These are phyloP conservation scores for Notocelia uddmanniana DNA, from an alignment of 2,888 invertebrate genomes.

Conservation along the genomic window DNA sequence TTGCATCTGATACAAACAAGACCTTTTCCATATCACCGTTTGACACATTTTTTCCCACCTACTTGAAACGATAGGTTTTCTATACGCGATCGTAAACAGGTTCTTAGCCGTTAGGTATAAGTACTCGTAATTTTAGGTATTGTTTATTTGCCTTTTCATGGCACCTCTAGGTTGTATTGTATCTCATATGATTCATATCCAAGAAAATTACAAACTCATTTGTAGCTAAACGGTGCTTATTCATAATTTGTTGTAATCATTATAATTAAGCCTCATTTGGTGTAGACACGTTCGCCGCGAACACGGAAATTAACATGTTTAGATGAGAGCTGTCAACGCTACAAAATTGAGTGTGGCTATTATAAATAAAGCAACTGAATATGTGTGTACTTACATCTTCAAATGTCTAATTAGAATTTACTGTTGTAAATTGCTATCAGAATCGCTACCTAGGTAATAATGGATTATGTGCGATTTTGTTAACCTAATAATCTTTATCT, in stretches of 20 bases:
- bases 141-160: not conserved
- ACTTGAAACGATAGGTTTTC: not conserved
- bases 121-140: too few species aligned
- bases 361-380: constrained; percentile 24
- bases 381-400: constrained; percentile 7
- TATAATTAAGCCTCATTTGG: constrained; percentile 26
- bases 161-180: too few species aligned
- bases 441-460: too few species aligned
- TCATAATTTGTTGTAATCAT: constrained; percentile 27
- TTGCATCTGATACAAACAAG: constrained; percentile 70
- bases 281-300: constrained; percentile 5
- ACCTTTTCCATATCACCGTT: constrained; percentile 49
- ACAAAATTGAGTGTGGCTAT: constrained; percentile 14
- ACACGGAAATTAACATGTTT: constrained; percentile 34
- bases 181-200: not conserved
- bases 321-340: constrained; percentile 26
- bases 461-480: too few species aligned
- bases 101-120: too few species aligned
- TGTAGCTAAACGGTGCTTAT: constrained; percentile 14
- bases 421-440: not conserved
- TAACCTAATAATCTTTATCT: too few species aligned
- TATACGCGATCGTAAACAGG: not conserved
- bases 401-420: not conserved
- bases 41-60: constrained; percentile 16
- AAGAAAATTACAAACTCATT: constrained; percentile 18